These are phyloP conservation scores for Eupithecia centaureata DNA, from an alignment of 2,888 invertebrate species.

Conservation along the genomic window DNA sequence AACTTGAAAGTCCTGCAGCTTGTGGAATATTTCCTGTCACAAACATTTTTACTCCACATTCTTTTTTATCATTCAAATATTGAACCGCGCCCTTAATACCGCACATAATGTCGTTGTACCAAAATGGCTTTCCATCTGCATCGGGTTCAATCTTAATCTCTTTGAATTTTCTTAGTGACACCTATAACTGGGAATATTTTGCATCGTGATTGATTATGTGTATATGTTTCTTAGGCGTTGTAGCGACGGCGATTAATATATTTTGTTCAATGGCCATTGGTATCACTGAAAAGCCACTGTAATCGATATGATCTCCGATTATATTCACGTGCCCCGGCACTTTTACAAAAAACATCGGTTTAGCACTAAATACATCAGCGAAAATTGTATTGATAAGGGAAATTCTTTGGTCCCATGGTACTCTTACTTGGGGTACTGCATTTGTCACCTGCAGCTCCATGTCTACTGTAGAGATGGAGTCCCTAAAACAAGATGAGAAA, in stretches of 20 bases:
- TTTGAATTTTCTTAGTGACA: conserved; percentile 56
- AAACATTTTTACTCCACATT: conserved; percentile 88
- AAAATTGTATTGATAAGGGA: conserved; percentile 73
- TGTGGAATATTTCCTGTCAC: conserved; percentile 95
- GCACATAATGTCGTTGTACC: conserved; percentile 98
- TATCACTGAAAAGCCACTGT: conserved; percentile 97
- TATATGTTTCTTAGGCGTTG: conserved; percentile 66
- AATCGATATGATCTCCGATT: conserved; percentile 99
- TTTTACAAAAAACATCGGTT: conserved; percentile 87
- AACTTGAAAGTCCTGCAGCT: conserved; percentile 97
- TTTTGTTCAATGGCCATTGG: conserved; percentile 98
- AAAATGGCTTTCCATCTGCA: conserved; percentile 86
- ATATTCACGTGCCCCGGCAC: conserved; percentile 97
- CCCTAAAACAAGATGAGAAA: conserved; percentile 20
- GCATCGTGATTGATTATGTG: conserved; percentile 64
- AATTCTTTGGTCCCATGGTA: conserved; percentile 64
- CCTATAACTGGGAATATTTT: conserved; percentile 61
- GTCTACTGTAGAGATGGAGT: conserved; percentile 39
- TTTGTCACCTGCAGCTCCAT: conserved; percentile 52
- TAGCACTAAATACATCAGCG: conserved; percentile 74
- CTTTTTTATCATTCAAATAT: conserved; percentile 70
- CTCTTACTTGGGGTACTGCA: conserved; percentile 57
- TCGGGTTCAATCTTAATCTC: conserved; percentile 67
- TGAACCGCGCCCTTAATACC: conserved; percentile 95
- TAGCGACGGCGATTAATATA: conserved; percentile 89